phyloP scores from a whole-genome alignment of 2,113 vertebrate species.

The Pipa parva region DNA sequence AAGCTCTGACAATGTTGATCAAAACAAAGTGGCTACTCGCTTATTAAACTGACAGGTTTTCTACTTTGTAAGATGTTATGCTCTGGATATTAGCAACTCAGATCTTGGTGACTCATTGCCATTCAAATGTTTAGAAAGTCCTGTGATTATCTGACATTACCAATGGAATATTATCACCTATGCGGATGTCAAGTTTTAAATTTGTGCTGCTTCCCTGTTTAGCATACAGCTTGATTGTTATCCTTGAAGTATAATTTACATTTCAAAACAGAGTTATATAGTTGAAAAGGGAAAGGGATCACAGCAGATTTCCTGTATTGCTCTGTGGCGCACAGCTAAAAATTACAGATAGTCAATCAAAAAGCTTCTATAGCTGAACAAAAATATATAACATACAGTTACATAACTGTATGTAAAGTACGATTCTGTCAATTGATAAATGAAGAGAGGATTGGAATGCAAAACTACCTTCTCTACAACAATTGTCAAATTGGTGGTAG shows the following conservation, averaged over 20 bases:
- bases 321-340: neutral
- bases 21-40: conserved; percentile 67
- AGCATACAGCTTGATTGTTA: conserved; percentile 9
- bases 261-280: conserved; percentile 1
- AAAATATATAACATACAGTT: too few relatives aligned
- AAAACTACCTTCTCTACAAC: too few relatives aligned
- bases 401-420: too few relatives aligned
- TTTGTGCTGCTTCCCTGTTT: neutral
- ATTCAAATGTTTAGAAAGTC: conserved; percentile 50
- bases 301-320: neutral
- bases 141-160: conserved; percentile 64
- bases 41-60: conserved; percentile 71
- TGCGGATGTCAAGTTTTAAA: conserved; percentile 55
- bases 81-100: conserved; percentile 51
- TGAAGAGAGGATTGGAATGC: too few relatives aligned
- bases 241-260: neutral
- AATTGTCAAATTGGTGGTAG: too few relatives aligned
- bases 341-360: neutral
- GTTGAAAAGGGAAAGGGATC: neutral
- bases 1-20: conserved; percentile 71
- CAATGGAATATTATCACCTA: conserved; percentile 59
- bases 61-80: conserved; percentile 53
- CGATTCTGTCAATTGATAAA: too few relatives aligned
- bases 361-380: neutral
- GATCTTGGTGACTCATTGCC: conserved; percentile 52